Evolutionary conservation across 2,797 vertebrate species (phyloP).

Genomic region (Oreochromis grahami): DNA sequence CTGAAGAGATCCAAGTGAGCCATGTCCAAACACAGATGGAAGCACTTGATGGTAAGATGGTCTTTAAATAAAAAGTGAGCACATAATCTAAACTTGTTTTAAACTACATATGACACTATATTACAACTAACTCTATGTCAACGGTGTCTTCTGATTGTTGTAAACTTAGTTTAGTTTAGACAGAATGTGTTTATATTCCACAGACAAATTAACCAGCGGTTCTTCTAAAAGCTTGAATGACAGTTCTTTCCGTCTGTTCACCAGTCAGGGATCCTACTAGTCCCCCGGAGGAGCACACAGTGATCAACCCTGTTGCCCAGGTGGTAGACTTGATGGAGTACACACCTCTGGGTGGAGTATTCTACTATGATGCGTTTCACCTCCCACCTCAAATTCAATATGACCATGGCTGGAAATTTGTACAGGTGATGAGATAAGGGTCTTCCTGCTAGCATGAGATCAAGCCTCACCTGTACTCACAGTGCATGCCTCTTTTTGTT

Average conservation of each 20-base stretch:
- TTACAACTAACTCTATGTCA: neutral
- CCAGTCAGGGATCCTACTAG: constrained; percentile 7
- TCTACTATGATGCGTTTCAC: constrained; percentile 76
- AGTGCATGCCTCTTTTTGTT: neutral
- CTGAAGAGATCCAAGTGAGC: constrained; percentile 20
- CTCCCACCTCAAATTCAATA: constrained; percentile 80
- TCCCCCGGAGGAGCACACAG: neutral
- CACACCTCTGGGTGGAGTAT: constrained; percentile 83
- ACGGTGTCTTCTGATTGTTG: neutral
- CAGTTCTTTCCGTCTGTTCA: neutral
- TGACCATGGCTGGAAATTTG: constrained; percentile 79
- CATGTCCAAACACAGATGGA: constrained; percentile 53
- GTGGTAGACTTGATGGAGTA: constrained; percentile 81
- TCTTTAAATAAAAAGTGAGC: neutral
- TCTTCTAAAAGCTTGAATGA: neutral
- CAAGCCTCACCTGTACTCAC: neutral
- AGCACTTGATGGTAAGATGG: constrained; percentile 21
- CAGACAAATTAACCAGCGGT: neutral
- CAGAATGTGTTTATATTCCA: neutral
- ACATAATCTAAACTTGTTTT: neutral
- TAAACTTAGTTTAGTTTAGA: neutral
- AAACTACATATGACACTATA: neutral
- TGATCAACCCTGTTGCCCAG: neutral
- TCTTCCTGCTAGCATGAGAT: neutral
- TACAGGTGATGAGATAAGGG: constrained; percentile 72